Evolutionary conservation across 2,113 vertebrate species (phyloP).

Genomic region (Muscicapa adusta): DNA sequence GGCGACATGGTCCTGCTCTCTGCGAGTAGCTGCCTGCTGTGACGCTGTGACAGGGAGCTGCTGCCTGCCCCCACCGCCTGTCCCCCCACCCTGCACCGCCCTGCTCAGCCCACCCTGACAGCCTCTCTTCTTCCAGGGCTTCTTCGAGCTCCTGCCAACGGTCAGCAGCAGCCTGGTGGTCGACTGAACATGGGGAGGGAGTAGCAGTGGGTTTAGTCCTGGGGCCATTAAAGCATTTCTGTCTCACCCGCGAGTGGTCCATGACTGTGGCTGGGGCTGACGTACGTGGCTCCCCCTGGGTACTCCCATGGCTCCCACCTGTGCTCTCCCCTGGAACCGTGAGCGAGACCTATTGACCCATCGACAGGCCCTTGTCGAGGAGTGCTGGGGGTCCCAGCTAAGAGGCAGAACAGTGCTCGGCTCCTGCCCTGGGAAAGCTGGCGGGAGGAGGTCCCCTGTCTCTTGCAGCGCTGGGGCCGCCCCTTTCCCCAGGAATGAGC

Average conservation of each 20-base stretch:
- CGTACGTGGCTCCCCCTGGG: accelerated
- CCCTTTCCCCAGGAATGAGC: too few species aligned
- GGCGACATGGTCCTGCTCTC: slow-evolving; percentile 17
- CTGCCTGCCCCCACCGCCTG: neutral
- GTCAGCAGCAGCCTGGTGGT: slow-evolving; percentile 79
- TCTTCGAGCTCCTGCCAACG: slow-evolving; percentile 85
- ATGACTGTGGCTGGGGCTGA: accelerated
- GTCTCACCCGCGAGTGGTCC: neutral
- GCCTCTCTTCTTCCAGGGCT: slow-evolving; percentile 76
- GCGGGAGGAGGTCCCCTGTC: too few species aligned
- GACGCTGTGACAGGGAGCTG: neutral
- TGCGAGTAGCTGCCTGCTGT: neutral
- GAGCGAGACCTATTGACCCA: accelerated
- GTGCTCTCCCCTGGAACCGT: accelerated
- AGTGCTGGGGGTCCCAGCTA: accelerated
- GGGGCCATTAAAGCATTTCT: slow-evolving; percentile 38
- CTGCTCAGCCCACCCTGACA: neutral
- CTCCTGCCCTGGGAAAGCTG: accelerated
- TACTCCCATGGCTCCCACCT: neutral
- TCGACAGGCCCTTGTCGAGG: accelerated
- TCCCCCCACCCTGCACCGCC: accelerated
- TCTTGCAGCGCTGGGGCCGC: neutral
- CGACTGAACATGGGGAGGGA: slow-evolving; percentile 53
- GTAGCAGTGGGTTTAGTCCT: neutral
- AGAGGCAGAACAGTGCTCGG: accelerated